A percentile compares a stretch with the other conserved stretches of the same genome.
phyloP scores from a whole-genome alignment of 2,113 vertebrate genomes.

The Urocynchramus pylzowi region DNA sequence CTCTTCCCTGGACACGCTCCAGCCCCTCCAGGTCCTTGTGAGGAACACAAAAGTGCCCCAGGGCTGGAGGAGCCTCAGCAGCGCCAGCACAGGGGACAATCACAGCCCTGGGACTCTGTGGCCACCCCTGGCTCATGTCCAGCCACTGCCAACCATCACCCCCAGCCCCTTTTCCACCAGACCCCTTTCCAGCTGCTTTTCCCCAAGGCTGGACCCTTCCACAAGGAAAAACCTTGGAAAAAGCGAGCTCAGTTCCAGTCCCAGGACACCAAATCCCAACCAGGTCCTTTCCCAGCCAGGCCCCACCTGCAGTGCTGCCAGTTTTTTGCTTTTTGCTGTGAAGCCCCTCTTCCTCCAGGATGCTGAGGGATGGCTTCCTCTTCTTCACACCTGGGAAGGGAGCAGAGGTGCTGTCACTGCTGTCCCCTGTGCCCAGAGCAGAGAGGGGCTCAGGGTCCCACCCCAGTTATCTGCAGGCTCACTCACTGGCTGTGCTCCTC shows the following conservation, averaged over 20 bases:
- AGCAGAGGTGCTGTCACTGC: background rate
- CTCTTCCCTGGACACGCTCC: background rate
- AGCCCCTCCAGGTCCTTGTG: background rate
- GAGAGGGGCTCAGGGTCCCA: accelerated
- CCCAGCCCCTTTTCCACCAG: background rate
- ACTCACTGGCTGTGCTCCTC: conserved; percentile 40
- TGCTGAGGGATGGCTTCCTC: conserved; percentile 54
- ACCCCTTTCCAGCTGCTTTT: background rate
- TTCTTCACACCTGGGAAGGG: conserved; percentile 34
- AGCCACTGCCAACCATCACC: background rate
- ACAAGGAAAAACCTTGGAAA: no score
- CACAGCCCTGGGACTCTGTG: background rate
- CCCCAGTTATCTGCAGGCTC: accelerated
- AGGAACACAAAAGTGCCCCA: accelerated
- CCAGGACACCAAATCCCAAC: accelerated
- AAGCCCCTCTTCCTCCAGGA: conserved; percentile 68
- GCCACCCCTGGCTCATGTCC: background rate
- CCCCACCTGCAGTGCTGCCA: conserved; percentile 63
- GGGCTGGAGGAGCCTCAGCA: background rate
- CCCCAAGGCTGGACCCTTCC: background rate
- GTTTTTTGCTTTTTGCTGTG: conserved; percentile 69
- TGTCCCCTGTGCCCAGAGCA: background rate
- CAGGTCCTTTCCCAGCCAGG: no score
- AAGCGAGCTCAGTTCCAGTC: no score
- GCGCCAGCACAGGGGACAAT: background rate